Conservation (phyloP, 2,797 vertebrate species). For the Ispidina lecontei region DNA sequence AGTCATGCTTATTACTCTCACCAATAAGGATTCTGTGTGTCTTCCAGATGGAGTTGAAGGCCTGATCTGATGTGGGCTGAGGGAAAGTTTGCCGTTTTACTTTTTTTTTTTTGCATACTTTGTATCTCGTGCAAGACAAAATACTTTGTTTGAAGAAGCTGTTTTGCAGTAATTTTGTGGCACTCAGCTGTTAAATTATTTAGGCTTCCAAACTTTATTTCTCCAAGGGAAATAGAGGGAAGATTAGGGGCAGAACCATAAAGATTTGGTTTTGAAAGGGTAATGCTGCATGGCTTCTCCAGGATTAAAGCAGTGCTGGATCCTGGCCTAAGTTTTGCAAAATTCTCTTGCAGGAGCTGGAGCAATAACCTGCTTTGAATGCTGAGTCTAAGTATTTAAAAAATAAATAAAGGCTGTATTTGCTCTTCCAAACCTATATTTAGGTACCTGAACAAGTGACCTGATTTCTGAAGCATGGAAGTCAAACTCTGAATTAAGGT, state of each 20-base stretch:
- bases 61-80: not conserved
- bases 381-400: not conserved
- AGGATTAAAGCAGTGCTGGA: not conserved
- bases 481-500: not conserved
- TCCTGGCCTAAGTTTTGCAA: not conserved
- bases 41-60: not conserved
- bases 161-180: not conserved
- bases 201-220: not conserved
- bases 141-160: not conserved
- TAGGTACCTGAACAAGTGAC: slow-evolving; percentile 22
- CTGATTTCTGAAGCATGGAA: slow-evolving; percentile 29
- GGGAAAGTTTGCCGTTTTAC: not conserved
- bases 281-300: not conserved
- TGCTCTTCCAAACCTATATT: not conserved
- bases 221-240: not conserved
- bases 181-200: not conserved
- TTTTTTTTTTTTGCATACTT: rapidly evolving
- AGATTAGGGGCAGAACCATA: not conserved
- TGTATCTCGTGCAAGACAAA: not conserved
- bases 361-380: not conserved
- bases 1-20: not conserved
- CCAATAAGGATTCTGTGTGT: not conserved
- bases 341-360: not conserved
- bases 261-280: not conserved
- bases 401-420: not conserved